Evolutionary conservation across 2,888 invertebrate species (phyloP), one percentile per base, ranked within the genome.

Genomic region (Cyaniris semiargus): DNA sequence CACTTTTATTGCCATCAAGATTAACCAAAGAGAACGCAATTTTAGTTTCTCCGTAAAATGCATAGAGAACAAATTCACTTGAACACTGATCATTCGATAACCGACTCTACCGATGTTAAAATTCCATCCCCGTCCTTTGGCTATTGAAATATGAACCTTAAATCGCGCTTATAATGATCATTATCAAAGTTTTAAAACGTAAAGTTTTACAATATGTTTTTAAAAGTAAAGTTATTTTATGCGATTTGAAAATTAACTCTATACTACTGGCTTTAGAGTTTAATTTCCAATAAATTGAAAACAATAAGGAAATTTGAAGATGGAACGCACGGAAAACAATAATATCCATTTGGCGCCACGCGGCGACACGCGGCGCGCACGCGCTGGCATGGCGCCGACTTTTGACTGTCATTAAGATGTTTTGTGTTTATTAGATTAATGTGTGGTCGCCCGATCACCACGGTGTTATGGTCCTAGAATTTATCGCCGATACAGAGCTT

Each of bases 391-490:
- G 87, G 89, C 85, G 86, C 84, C 82, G 83, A 82, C 84, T 83
- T 83, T 84, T 85, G 85, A 83, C 86, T 84, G 84, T 83, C 86
- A 86, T 86, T 85, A 86, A 79, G 79, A 87, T 90, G 89, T 90
- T 85, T 86, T 86, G 86, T 86, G 86, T 85, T 85, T 83, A 86
- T 86, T 86, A 86, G 85, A 86, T 86, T 86, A 85, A 86, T 85
- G 85, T 85, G 86, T 81, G 84, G 84, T 83, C 80, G 83, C 81
- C 77, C 79, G 77, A 80, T 82, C 81, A 81, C 78, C 80, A 81
- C 74, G 78, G 78, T 70, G 38, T 60, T 66, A 48, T 74, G 48
- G 27, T 23, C 18, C 53, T 74, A 48, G 27, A 53, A 74, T 74
- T 48, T 74, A 74, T 74, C 18, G 27, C 74, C 44, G 44, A 44